Percentiles rank a stretch among this genome's conserved stretches.
These are phyloP conservation scores for Crocodylus rhombifer DNA, from an alignment of 2,797 vertebrate species.

Conservation along the genomic window DNA sequence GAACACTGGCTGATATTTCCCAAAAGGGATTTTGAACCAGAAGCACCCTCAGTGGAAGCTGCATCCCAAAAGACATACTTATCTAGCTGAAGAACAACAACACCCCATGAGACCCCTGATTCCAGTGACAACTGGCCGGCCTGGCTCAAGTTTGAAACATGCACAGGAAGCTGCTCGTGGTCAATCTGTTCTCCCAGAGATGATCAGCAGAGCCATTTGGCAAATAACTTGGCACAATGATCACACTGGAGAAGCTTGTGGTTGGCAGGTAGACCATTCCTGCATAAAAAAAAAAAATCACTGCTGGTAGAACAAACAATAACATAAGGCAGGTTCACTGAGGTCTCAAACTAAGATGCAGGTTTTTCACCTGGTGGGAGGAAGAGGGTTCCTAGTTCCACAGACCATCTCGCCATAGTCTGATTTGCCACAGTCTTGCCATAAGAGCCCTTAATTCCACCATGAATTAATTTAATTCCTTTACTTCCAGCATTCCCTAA, in stretches of 20 bases:
- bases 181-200: neutral
- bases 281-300: neutral
- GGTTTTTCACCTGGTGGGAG: conserved; percentile 80
- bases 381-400: conserved; percentile 79
- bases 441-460: too few species aligned
- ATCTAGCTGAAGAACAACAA: neutral
- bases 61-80: neutral
- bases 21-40: neutral
- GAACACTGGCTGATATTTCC: neutral
- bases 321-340: neutral
- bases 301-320: too few species aligned
- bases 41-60: neutral
- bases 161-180: neutral
- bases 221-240: neutral
- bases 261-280: neutral
- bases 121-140: neutral
- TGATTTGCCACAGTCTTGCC: conserved; percentile 41
- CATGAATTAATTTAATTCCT: too few species aligned
- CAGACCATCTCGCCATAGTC: conserved; percentile 73
- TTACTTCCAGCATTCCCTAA: too few species aligned
- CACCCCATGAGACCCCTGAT: neutral
- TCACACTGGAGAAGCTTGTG: neutral
- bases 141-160: neutral
- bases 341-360: neutral
- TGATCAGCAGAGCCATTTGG: neutral